Conservation (phyloP, 1,140 invertebrate genomes). For the Lysiphlebus fabarum region DNA sequence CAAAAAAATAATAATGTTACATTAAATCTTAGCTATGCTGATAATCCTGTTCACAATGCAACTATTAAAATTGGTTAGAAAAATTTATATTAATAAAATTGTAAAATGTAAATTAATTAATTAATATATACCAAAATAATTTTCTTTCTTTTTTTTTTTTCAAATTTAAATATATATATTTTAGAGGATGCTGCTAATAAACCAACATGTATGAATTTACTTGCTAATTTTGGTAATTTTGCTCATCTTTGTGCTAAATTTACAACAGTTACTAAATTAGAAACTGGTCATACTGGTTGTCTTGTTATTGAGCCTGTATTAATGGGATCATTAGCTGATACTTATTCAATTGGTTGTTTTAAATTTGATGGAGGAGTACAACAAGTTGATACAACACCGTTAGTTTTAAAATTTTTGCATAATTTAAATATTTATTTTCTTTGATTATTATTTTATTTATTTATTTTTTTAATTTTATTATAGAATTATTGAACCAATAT, state of each 20-base stretch:
- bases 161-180: constrained; percentile 1
- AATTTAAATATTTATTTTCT: neutral
- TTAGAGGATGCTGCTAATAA: constrained; percentile 48
- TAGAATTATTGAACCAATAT: neutral
- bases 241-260: constrained; percentile 58
- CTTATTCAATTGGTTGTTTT: constrained; percentile 57
- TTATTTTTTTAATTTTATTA: no score
- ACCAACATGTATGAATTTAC: constrained; percentile 56
- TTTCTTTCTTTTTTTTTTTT: neutral
- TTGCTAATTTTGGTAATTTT: constrained; percentile 55
- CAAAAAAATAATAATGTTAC: constrained; percentile 54
- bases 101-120: neutral
- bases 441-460: no score
- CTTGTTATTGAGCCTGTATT: constrained; percentile 55
- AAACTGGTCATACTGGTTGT: constrained; percentile 51
- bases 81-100: no score
- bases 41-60: constrained; percentile 56
- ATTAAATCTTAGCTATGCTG: constrained; percentile 56
- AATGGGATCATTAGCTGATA: constrained; percentile 51
- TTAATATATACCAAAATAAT: no score
- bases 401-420: constrained; percentile 31
- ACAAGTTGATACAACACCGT: constrained; percentile 43
- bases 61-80: constrained; percentile 52
- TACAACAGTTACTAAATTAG: constrained; percentile 42
- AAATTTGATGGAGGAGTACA: constrained; percentile 52